Evolutionary conservation across 2,113 vertebrate genomes (phyloP).

Genomic region (Shinisaurus crocodilurus): DNA sequence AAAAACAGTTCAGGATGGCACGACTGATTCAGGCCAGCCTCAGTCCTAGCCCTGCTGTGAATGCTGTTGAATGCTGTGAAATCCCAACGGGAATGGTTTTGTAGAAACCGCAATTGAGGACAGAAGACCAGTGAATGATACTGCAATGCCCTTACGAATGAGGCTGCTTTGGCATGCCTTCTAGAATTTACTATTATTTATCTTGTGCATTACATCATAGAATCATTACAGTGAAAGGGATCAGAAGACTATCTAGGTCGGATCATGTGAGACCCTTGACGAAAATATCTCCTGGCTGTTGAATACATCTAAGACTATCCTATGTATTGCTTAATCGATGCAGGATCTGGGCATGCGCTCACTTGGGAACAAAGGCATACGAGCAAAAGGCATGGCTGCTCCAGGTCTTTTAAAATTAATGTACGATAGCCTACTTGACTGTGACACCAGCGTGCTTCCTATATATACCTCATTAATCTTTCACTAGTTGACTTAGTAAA

Average conservation of each 20-base stretch:
- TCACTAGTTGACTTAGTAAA: neutral
- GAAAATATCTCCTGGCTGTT: neutral
- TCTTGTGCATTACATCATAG: neutral
- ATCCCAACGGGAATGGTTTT: neutral
- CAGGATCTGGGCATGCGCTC: neutral
- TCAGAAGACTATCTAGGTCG: neutral
- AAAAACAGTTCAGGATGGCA: neutral
- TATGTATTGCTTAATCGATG: neutral
- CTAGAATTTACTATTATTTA: neutral
- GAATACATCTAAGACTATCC: neutral
- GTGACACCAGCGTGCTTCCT: neutral
- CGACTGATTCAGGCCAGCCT: neutral
- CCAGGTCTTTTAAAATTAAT: neutral
- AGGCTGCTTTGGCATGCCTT: neutral
- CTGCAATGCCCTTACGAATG: neutral
- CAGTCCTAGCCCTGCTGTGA: neutral
- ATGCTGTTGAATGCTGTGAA: neutral
- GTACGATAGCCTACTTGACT: neutral
- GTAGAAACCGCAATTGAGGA: accelerated
- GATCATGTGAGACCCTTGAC: neutral
- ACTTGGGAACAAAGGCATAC: neutral
- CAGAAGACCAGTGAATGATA: neutral
- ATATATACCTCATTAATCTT: neutral
- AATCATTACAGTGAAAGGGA: neutral
- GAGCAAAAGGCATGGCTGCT: neutral